Base-by-base conservation (phyloP, 2,888 invertebrate genomes). In the Melanargia galathea region DNA sequence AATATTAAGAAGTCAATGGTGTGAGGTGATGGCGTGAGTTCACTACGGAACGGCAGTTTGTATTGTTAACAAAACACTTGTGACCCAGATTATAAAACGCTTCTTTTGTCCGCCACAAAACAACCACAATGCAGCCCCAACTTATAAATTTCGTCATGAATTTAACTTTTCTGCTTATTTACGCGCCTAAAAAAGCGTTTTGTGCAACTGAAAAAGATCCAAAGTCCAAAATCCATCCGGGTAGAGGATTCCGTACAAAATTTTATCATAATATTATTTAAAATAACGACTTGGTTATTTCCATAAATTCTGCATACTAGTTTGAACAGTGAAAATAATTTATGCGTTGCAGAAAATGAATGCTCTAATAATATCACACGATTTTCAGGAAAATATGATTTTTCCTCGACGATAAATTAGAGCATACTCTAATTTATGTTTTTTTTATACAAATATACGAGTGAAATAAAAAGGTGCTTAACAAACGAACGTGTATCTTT, bases 41-140 rank as follows among this genome's bases (percentile, higher is more conserved):
- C 22, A 13, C 13, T 43, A 26, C 40, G 16, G 24, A 55, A 43
- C 18, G 18, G 24, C 10, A 43, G 35, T 35, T 52, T 22, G 52
- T 52, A 40, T 57, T 57, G 2, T 20, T n/a, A 18, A 57, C 45
- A 57, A 57, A 45, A 57, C 56, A 45, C 26, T 58, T 57, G 33
- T 43, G 62, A 63, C 63, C 63, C 58, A 58, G 58, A 54, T 63
- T 58, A 49, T 58, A 26, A 58, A 63, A 26, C 46, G 52, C 43
- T 58, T 45, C 45, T 45, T 57, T 57, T 57, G 57, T 57, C 45
- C 57, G 33, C 30, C 40, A 24, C 55, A 43, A 26, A 24, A 24
- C 16, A 30, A 26, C 22, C 30, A 51, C 11, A 57, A 57, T 57
- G 18, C 43, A 4, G 20, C 46, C 11, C n/a, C 16, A 18, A 45